Evolutionary conservation across 2,797 vertebrate genomes (phyloP).

Genomic region (Ambastaia sidthimunki): DNA sequence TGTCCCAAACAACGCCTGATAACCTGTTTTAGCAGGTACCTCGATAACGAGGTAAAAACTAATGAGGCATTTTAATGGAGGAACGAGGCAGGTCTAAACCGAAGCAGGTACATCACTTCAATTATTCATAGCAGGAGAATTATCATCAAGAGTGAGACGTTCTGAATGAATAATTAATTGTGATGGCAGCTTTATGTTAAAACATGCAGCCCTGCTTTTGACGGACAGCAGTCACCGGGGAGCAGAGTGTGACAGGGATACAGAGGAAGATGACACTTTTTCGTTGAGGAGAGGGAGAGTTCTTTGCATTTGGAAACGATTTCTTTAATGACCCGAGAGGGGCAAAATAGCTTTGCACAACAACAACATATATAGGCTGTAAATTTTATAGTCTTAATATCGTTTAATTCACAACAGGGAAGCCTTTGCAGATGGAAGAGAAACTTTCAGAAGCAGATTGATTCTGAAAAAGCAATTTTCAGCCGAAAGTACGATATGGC

Average conservation of each 20-base stretch:
- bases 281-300: slow-evolving; percentile 16
- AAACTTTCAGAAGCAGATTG: slow-evolving; percentile 27
- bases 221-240: slow-evolving; percentile 62
- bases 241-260: slow-evolving; percentile 24
- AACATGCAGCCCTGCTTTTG: slow-evolving; percentile 67
- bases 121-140: slow-evolving; percentile 83
- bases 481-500: slow-evolving; percentile 30
- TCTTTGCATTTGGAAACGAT: slow-evolving; percentile 20
- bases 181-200: slow-evolving; percentile 77
- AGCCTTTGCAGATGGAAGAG: slow-evolving; percentile 21
- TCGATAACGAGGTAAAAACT: slow-evolving; percentile 67
- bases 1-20: slow-evolving; percentile 57
- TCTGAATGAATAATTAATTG: slow-evolving; percentile 83
- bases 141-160: slow-evolving; percentile 80
- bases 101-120: slow-evolving; percentile 73
- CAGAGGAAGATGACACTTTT: slow-evolving; percentile 12
- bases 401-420: slow-evolving; percentile 43
- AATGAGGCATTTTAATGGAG: slow-evolving; percentile 69
- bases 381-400: slow-evolving; percentile 29
- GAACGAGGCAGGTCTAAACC: slow-evolving; percentile 63
- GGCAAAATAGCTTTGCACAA: slow-evolving; percentile 36
- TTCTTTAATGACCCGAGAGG: slow-evolving; percentile 38
- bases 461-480: slow-evolving; percentile 40
- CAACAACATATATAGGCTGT: slow-evolving; percentile 27
- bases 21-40: slow-evolving; percentile 71